Base-by-base conservation (phyloP, 2,113 vertebrate genomes). In the Lanius ludovicianus region DNA sequence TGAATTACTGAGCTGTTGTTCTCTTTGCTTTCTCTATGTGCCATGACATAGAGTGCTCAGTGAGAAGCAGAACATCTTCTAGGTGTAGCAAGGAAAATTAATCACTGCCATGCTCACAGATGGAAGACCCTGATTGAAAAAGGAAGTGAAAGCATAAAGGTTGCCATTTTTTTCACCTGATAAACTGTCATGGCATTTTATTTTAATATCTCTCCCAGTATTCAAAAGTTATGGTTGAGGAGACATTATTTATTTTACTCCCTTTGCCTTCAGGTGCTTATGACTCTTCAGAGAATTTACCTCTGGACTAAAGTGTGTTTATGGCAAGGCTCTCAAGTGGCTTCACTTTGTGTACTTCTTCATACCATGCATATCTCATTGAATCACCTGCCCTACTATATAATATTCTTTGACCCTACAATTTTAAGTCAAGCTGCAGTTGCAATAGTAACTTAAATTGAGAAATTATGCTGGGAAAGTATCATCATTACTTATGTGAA, bases 181-280 rank as follows among this genome's bases (percentile, higher is more conserved):
- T 90, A 84, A 83, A 84, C n/a, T 79, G 60, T 87, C 60, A 84
- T 60, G 44, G 19, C 16, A 87, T 93, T 94, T 95, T 84, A 62
- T 95, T 94, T 91, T 91, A 86, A n/a, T 81, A 68, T 78, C 56
- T 89, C 13, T 71, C 42, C 7, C 22, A 68, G 19, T 67, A 84
- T 93, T 84, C 50, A 87, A 27, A 16, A 57, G 70, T 69, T 92
- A 53, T 8, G 37, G 62, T 57, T 85, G 90, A 95, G 44, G 41
- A 69, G 39, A 68, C 23, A 19, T 88, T 95, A 55, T 89, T 95
- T 89, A 56, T 69, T 94, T 90, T 88, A 74, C 42, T 86, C 35
- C 41, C 21, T 60, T 92, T 83, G 33, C 55, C 73, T 89, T 93
- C 25, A 73, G 77, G 46, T 46, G 17, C 46, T 93, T 87, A 75